A percentile compares a stretch with the other conserved stretches of the same genome.
phyloP scores from a whole-genome alignment of 2,113 vertebrate genomes.

The Choloepus hoffmanni region DNA sequence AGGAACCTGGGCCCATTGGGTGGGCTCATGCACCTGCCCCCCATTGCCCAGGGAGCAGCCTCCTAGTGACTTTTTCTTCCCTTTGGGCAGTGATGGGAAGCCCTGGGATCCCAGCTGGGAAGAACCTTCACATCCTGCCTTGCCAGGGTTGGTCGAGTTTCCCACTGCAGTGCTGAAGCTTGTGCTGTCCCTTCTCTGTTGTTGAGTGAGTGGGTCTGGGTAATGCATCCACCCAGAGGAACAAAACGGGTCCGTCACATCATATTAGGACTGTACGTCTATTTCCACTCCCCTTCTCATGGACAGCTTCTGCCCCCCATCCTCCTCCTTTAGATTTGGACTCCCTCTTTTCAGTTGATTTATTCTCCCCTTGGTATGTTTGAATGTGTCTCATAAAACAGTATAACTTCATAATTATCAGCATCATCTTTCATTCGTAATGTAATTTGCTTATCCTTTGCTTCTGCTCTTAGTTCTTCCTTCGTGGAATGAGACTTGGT shows the following conservation, averaged over 20 bases:
- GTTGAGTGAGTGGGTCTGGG: neutral
- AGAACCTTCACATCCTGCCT: neutral
- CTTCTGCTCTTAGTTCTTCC: neutral
- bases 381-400: neutral
- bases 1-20: neutral
- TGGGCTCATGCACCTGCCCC: neutral
- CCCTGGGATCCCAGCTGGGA: neutral
- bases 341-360: neutral
- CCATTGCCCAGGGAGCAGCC: neutral
- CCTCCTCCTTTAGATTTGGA: neutral
- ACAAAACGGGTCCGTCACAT: neutral
- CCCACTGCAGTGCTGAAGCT: neutral
- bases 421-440: neutral
- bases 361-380: neutral
- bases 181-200: neutral
- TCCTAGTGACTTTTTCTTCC: neutral
- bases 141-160: neutral
- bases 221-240: neutral
- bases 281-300: fast-evolving
- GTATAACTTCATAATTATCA: neutral
- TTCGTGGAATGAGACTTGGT: neutral
- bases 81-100: neutral
- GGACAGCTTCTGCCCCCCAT: neutral
- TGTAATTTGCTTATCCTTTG: neutral
- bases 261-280: fast-evolving